phyloP scores from a whole-genome alignment of 2,113 vertebrate species.

The Tachysurus vachellii region DNA sequence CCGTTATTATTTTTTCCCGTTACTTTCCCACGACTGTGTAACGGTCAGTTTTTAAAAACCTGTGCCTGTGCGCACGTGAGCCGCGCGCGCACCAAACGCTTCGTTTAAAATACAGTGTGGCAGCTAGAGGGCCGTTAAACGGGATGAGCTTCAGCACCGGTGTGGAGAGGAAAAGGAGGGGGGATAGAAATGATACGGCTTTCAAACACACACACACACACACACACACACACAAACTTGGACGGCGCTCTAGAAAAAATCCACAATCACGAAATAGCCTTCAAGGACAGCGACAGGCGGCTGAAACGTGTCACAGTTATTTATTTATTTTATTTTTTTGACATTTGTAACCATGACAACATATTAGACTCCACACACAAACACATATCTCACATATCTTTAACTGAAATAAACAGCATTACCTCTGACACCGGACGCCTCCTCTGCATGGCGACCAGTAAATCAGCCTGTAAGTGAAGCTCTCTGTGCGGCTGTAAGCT shows the following conservation, averaged over 20 bases:
- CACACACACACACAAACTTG: neutral
- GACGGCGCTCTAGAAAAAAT: neutral
- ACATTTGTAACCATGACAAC: neutral
- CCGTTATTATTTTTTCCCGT: neutral
- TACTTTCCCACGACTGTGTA: neutral
- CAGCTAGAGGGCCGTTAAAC: conserved; percentile 62
- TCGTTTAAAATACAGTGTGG: conserved; percentile 70
- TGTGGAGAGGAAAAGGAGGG: conserved; percentile 25
- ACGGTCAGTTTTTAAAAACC: neutral
- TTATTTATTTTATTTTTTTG: neutral
- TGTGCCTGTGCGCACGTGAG: conserved; percentile 57
- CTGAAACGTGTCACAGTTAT: neutral
- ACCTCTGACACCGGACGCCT: conserved; percentile 64
- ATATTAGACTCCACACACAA: neutral
- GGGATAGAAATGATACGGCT: conserved; percentile 2
- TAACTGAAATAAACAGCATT: conserved; percentile 38
- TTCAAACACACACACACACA: neutral
- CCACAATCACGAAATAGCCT: neutral
- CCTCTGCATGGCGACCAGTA: conserved; percentile 41
- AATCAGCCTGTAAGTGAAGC: neutral
- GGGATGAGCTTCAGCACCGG: conserved; percentile 59
- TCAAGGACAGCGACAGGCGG: neutral
- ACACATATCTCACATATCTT: neutral
- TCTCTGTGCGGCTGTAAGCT: neutral
- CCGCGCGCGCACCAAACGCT: conserved; percentile 67